Conservation (phyloP, 2,888 invertebrate genomes). For the Alloscopus bannaensis region DNA sequence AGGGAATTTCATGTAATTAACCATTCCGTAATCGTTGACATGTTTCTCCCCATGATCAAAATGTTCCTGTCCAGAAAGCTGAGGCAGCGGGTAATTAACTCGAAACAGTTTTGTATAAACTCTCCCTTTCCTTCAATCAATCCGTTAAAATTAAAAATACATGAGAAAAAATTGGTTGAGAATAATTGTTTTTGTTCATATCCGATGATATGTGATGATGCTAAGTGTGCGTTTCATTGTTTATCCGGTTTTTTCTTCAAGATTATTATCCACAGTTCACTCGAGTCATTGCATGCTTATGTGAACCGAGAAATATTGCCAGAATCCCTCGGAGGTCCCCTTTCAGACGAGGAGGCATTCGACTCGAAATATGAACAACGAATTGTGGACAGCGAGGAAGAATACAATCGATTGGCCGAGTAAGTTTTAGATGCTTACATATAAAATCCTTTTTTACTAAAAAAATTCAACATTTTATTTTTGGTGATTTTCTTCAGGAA, state of each 20-base stretch:
- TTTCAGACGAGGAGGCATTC: constrained; percentile 55
- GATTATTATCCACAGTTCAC: constrained; percentile 36
- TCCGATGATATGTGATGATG: background rate
- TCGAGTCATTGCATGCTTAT: constrained; percentile 38
- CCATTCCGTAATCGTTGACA: constrained; percentile 42
- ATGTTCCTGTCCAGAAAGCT: constrained; percentile 51
- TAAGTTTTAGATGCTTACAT: constrained; percentile 22
- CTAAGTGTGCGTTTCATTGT: background rate
- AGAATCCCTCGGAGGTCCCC: constrained; percentile 49
- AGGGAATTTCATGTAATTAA: constrained; percentile 46
- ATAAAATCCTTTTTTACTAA: constrained; percentile 6
- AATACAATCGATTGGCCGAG: constrained; percentile 39
- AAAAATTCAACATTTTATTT: background rate
- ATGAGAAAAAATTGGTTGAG: background rate
- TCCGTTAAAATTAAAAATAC: too few species aligned
- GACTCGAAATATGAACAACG: constrained; percentile 49
- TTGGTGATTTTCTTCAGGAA: background rate
- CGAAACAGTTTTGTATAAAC: too few species aligned
- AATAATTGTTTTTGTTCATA: background rate
- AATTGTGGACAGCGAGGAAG: constrained; percentile 47
- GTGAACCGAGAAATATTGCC: constrained; percentile 55
- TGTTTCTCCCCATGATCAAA: constrained; percentile 48
- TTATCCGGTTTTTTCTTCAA: constrained; percentile 1
- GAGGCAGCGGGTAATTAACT: constrained; percentile 26
- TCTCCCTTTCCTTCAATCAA: too few species aligned